These are phyloP conservation scores for Gallinago undulata DNA, from an alignment of 2,113 vertebrate genomes.

Conservation along the genomic window DNA sequence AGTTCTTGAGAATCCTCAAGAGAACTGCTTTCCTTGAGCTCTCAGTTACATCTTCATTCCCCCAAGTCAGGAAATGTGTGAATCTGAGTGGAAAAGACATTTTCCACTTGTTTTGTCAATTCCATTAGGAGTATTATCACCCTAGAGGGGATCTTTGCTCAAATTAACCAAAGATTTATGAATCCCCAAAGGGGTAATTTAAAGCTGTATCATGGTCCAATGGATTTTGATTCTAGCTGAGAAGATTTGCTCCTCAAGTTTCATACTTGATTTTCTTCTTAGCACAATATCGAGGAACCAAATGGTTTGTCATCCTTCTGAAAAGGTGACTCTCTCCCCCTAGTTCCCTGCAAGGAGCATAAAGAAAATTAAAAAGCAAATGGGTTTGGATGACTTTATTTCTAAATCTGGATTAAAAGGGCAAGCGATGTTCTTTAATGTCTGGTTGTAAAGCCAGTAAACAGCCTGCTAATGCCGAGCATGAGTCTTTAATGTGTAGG, in stretches of 20 bases:
- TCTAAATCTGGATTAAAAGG: not conserved
- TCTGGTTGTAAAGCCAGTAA: not conserved
- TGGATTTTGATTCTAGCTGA: not conserved
- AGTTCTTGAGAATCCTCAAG: not conserved
- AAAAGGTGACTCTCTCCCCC: not conserved
- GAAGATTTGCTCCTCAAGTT: not conserved
- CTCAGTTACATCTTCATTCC: not conserved
- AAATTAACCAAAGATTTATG: conserved; percentile 16
- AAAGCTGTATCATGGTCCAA: not conserved
- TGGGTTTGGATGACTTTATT: not conserved
- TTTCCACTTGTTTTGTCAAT: conserved; percentile 32
- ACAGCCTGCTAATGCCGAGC: not conserved
- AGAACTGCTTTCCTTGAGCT: not conserved
- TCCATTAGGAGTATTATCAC: not conserved
- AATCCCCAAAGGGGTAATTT: not conserved
- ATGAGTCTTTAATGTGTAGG: not conserved
- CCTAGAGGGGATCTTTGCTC: not conserved
- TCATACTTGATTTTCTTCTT: not conserved
- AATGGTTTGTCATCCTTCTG: not conserved
- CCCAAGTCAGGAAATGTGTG: not conserved
- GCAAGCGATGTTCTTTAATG: rapidly evolving
- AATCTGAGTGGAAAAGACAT: not conserved
- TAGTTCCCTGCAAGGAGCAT: not conserved
- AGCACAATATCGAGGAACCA: not conserved
- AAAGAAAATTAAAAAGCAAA: not conserved